These are phyloP conservation scores for Macrobrachium nipponense DNA, from an alignment of 1,140 invertebrate genomes.

Conservation along the genomic window DNA sequence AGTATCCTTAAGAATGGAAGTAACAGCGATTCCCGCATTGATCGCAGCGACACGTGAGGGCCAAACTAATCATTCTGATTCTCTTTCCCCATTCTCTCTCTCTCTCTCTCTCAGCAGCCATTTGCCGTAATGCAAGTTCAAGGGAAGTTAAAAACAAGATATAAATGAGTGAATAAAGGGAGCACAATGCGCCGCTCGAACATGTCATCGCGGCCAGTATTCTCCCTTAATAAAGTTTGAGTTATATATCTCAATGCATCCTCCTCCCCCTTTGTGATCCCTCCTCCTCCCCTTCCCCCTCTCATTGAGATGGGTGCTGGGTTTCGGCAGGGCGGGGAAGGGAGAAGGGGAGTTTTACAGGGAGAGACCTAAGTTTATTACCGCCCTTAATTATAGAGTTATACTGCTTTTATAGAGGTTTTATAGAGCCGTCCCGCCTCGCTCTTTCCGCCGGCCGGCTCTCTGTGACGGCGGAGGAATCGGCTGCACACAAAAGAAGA, in stretches of 20 bases:
- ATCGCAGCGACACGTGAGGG: no score
- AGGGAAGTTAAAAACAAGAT: background rate
- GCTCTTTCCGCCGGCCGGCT: slow-evolving; percentile 32
- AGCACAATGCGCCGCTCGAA: no score
- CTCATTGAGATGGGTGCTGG: no score
- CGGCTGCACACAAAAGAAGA: slow-evolving; percentile 43
- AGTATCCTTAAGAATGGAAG: no score
- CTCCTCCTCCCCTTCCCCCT: no score
- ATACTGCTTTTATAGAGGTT: slow-evolving; percentile 61
- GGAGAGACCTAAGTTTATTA: slow-evolving; percentile 58
- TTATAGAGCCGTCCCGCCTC: slow-evolving; percentile 51
- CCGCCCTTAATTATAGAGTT: slow-evolving; percentile 60
- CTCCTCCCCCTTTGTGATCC: background rate
- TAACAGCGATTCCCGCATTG: no score
- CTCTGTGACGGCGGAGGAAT: slow-evolving; percentile 20
- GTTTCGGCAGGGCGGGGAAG: no score
- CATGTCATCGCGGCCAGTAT: background rate
- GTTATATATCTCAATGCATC: slow-evolving; percentile 52
- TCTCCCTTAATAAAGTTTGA: slow-evolving; percentile 46
- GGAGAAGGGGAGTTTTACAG: background rate
- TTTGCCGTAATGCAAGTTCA: background rate
- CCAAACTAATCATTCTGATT: background rate
- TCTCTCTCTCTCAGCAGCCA: slow-evolving; percentile 1
- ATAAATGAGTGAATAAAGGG: background rate
- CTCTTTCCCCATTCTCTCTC: slow-evolving; percentile 6